Evolutionary conservation across 2,888 invertebrate genomes (phyloP).

Genomic region (Cosmopolites sordidus): DNA sequence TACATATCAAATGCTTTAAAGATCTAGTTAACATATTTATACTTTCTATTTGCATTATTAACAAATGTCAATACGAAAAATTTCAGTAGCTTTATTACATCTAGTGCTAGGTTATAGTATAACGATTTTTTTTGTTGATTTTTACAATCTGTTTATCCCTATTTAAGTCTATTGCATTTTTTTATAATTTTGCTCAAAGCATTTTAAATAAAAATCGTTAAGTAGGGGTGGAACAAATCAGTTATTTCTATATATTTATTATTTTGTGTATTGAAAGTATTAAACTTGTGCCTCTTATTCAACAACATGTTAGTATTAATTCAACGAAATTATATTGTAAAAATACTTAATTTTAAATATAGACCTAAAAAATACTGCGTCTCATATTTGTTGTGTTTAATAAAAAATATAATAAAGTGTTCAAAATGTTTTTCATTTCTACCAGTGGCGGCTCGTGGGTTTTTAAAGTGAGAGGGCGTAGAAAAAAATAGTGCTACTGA

Average conservation of each 20-base stretch:
- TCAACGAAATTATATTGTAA: conserved; percentile 40
- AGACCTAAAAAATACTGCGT: conserved; percentile 34
- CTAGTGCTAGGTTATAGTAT: too few species aligned
- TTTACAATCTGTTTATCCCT: too few species aligned
- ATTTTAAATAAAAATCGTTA: background rate
- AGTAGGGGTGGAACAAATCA: background rate
- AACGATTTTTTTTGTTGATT: too few species aligned
- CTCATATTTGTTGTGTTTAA: conserved; percentile 45
- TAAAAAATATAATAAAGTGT: conserved; percentile 43
- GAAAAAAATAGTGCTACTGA: too few species aligned
- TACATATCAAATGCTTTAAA: conserved; percentile 1
- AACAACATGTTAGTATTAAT: conserved; percentile 41
- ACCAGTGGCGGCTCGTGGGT: too few species aligned
- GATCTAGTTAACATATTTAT: background rate
- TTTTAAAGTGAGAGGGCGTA: too few species aligned
- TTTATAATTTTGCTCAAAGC: too few species aligned
- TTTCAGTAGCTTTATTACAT: too few species aligned
- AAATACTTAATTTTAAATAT: conserved; percentile 38
- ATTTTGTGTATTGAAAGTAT: conserved; percentile 28
- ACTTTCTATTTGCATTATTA: background rate
- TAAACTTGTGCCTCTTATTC: conserved; percentile 42
- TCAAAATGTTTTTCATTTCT: conserved; percentile 19
- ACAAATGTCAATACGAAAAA: too few species aligned
- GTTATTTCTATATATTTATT: conserved; percentile 3
- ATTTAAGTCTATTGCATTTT: too few species aligned